Evolutionary conservation across 2,888 invertebrate species (phyloP), one percentile per base, ranked within the genome.

Genomic region (Ceriagrion tenellum): DNA sequence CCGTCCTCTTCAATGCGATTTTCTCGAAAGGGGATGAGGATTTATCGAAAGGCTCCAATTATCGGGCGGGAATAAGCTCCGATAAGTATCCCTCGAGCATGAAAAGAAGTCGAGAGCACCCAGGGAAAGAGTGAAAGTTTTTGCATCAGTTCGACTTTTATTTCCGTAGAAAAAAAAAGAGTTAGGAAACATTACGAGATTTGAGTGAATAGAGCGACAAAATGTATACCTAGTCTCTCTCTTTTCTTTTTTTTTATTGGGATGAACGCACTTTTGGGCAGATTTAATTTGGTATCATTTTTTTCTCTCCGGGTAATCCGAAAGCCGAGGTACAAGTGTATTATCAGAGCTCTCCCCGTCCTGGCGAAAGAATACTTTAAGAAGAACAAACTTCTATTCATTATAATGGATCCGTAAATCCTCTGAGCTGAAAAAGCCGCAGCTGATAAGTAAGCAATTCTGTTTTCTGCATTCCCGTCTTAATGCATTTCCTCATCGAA

Each of bases 31-130:
- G 81, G 35, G 35, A n/a, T 3, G 12, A 4, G 35, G 35, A 81
- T 81, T 81, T 81, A 81, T 35, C 81, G 30, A 81, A 81, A 35
- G 35, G 30, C 81, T 81, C 81, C 81, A 81, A 30, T 81, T 81
- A 81, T 81, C 81, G 81, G 35, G 35, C 81, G 81, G 81, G 35
- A 35, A 59, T 59, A 59, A 81, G 81, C 81, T 35, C 81, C 35
- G 35, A 35, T 47, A 35, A 81, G 12, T 35, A 81, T 35, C 81
- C 81, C 12, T 81, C 81, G 18, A 81, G 30, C 69, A 81, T 16
- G 81, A 35, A 81, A 81, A 81, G 81, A 35, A 81, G 26, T 35
- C 30, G 16, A 81, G 81, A 81, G 81, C 16, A n/a, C 69, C 10
- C 26, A 12, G 30, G 23, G 35, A 18, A 35, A 10, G 81, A 81